Conservation (phyloP, 2,888 invertebrate species). For the Thymelicus lineola region DNA sequence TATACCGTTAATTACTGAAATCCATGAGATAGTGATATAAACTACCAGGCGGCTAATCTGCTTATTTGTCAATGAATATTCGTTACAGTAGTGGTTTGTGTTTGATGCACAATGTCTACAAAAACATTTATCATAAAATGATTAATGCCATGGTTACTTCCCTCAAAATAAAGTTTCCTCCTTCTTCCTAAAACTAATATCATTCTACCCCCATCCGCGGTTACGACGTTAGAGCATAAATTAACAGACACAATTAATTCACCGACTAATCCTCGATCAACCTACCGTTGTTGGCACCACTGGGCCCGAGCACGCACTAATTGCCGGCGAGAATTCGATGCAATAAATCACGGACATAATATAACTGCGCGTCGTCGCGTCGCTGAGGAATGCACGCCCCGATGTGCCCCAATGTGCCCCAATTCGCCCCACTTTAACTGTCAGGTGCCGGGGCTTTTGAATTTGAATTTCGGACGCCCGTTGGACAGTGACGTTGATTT, state of each 20-base stretch:
- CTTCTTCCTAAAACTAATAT: too few relatives aligned
- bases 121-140: too few relatives aligned
- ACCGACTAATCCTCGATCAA: constrained; percentile 42
- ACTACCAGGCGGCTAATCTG: too few relatives aligned
- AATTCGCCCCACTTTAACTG: background rate
- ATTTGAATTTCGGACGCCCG: constrained; percentile 57
- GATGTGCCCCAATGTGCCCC: constrained; percentile 41
- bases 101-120: too few relatives aligned
- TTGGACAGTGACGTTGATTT: background rate
- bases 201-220: too few relatives aligned
- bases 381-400: constrained; percentile 73
- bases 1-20: too few relatives aligned
- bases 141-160: too few relatives aligned
- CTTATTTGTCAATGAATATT: too few relatives aligned
- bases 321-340: constrained; percentile 83
- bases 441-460: constrained; percentile 58
- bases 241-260: constrained; percentile 5
- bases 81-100: too few relatives aligned
- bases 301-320: constrained; percentile 78
- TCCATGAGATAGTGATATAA: too few relatives aligned
- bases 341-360: constrained; percentile 84
- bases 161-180: too few relatives aligned
- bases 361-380: constrained; percentile 76
- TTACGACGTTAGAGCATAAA: background rate
- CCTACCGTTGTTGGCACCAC: constrained; percentile 24